Evolutionary conservation across 2,113 vertebrate species (phyloP), one percentile per base, ranked within the genome.

Genomic region (Taxidea taxus): DNA sequence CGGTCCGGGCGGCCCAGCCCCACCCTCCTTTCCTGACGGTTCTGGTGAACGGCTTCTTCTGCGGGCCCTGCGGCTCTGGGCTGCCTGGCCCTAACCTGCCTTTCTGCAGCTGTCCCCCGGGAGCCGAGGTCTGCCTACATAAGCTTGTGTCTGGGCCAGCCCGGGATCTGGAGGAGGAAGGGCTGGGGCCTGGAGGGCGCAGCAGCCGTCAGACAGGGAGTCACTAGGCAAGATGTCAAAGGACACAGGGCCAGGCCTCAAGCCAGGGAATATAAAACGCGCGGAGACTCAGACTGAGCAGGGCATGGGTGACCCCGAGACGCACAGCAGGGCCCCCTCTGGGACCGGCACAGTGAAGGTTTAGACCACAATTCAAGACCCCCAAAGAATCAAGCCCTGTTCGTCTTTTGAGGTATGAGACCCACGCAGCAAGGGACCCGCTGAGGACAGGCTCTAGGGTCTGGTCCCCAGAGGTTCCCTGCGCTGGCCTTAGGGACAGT

Each of bases 81-180:
- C 72, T 13, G 47, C 0, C 77, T 11, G 87, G 39, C 96, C 47
- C 25, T 39, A 58, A 72, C 90, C 83, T 56, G 94, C 78, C 95
- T 87, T 94, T 78, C 72, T 31, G 13, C 39, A 39, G 84, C 31
- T 0, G n/a, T 39, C 49, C 97, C 68, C 13, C 0, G 56, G 92
- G 92, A 80, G 81, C 68, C 0, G 0, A 37, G 54, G 84, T 81
- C 84, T 93, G 92, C 97, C 97, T 95, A 82, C 88, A 82, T 94
- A 66, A 31, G 88, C 9, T 51, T 72, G 72, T 1, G 44, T 42
- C 70, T 14, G 91, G 78, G 93, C 78, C 25, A 0, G 49, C 37
- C 0, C 25, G 82, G n/a, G n/a, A n/a, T n/a, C n/a, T n/a, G 39
- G 49, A 60, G 82, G 39, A 23, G 49, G n/a, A 20, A 8, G 7